phyloP scores from a whole-genome alignment of 2,113 vertebrate genomes.

The Numida meleagris region DNA sequence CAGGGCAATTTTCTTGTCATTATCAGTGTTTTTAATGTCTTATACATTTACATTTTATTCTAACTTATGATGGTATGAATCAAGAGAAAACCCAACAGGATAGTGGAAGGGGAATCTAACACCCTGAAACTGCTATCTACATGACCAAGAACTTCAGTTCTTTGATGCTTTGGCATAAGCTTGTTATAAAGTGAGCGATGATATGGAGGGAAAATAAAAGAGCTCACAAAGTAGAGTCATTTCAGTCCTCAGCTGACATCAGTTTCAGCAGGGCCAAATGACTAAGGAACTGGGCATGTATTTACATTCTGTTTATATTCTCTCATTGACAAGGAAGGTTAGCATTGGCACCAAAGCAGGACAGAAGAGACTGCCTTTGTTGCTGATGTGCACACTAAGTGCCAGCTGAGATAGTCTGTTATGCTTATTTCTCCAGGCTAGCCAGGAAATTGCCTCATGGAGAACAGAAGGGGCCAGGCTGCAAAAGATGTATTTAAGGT shows the following conservation, averaged over 20 bases:
- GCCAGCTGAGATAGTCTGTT: slow-evolving; percentile 62
- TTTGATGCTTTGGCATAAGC: not conserved
- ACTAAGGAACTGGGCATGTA: slow-evolving; percentile 55
- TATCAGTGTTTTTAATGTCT: not conserved
- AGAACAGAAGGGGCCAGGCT: slow-evolving; percentile 4
- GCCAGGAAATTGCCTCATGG: slow-evolving; percentile 71
- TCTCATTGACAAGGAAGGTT: slow-evolving; percentile 26
- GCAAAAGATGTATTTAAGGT: not conserved
- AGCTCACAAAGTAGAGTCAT: not conserved
- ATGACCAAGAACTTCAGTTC: not conserved
- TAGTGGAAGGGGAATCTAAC: not conserved
- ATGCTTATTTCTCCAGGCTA: slow-evolving; percentile 54
- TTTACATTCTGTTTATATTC: slow-evolving; percentile 67
- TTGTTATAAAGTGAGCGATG: fast-evolving
- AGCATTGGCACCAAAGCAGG: slow-evolving; percentile 25
- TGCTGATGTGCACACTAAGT: not conserved
- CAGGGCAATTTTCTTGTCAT: fast-evolving
- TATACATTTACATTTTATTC: not conserved
- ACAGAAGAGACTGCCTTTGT: slow-evolving; percentile 60
- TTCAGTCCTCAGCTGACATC: slow-evolving; percentile 37
- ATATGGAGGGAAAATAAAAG: not conserved
- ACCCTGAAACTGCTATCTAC: not conserved
- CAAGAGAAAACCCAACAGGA: not conserved
- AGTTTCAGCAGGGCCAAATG: not conserved
- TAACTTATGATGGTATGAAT: not conserved